Conservation (phyloP, 2,888 invertebrate species). For the Baronia brevicornis region DNA sequence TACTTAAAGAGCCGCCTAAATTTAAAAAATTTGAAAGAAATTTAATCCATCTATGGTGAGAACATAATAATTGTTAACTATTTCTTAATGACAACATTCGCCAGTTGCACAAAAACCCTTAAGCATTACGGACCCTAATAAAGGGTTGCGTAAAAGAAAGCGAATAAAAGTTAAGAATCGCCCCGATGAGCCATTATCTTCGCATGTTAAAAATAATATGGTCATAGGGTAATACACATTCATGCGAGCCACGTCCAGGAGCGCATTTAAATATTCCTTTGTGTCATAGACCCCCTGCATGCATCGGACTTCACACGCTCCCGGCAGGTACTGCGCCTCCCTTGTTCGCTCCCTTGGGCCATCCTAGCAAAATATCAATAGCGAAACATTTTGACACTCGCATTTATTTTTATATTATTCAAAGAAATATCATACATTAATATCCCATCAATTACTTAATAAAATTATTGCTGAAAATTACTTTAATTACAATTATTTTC, state of each 20-base stretch:
- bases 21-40: too few species aligned
- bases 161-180: slow-evolving; percentile 72
- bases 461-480: too few species aligned
- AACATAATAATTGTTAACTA: slow-evolving; percentile 39
- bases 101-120: slow-evolving; percentile 65
- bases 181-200: slow-evolving; percentile 75
- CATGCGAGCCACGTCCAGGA: slow-evolving; percentile 70
- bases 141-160: slow-evolving; percentile 60
- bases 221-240: slow-evolving; percentile 73
- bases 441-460: background rate
- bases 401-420: slow-evolving; percentile 9
- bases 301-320: slow-evolving; percentile 74
- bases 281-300: slow-evolving; percentile 48
- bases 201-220: slow-evolving; percentile 73
- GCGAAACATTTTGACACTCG: slow-evolving; percentile 16
- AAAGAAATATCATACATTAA: background rate
- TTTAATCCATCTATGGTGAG: slow-evolving; percentile 25
- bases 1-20: too few species aligned
- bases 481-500: too few species aligned
- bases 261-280: slow-evolving; percentile 70
- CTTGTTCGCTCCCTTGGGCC: slow-evolving; percentile 20
- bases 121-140: slow-evolving; percentile 64
- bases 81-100: slow-evolving; percentile 60
- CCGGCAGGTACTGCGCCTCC: slow-evolving; percentile 33
- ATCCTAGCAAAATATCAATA: slow-evolving; percentile 25